phyloP scores from a whole-genome alignment of 2,888 invertebrate genomes.

The Ferrisia virgata region DNA sequence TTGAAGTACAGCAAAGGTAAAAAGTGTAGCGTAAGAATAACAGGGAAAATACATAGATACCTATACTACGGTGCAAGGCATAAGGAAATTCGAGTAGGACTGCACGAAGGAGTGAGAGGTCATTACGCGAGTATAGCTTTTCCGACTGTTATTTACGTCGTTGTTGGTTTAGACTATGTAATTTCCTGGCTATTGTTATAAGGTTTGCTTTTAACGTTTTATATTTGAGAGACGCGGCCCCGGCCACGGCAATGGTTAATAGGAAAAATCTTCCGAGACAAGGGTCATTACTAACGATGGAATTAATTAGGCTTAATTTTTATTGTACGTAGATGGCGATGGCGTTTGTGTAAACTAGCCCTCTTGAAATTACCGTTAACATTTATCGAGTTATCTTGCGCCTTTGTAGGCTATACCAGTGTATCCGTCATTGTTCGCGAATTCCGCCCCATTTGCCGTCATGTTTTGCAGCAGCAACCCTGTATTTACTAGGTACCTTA shows the following conservation, averaged over 20 bases:
- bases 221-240: neutral
- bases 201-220: neutral
- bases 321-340: slow-evolving; percentile 4
- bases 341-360: neutral
- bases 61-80: neutral
- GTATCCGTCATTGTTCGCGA: neutral
- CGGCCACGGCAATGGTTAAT: neutral
- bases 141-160: slow-evolving; percentile 7
- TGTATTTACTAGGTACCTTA: no score
- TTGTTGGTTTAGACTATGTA: slow-evolving; percentile 14
- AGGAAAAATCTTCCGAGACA: slow-evolving; percentile 18
- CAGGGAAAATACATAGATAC: no score
- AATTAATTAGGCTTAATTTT: slow-evolving; percentile 29
- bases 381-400: neutral
- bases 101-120: neutral
- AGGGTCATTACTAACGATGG: slow-evolving; percentile 7
- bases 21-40: no score
- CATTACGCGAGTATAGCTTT: neutral
- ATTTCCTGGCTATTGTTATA: slow-evolving; percentile 5
- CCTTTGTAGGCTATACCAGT: neutral
- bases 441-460: slow-evolving; percentile 6
- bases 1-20: neutral
- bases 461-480: neutral
- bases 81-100: slow-evolving; percentile 1
- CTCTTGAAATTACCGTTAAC: neutral